Base-by-base conservation (phyloP, 2,888 invertebrate species). In the Lordiphosa fenestrarum region DNA sequence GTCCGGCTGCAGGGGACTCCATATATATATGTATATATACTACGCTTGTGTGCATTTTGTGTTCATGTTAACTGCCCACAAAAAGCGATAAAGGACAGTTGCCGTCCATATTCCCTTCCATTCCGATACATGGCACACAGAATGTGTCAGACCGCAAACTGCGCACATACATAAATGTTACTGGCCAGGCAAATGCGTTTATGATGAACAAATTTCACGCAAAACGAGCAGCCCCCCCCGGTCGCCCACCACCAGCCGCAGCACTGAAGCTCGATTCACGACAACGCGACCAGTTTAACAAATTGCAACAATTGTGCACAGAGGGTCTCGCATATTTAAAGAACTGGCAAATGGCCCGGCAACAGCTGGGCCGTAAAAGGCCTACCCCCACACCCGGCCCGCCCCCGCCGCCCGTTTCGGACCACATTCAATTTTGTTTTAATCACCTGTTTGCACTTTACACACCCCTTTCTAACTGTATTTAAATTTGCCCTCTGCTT, bases 61-160 rank as follows among this genome's bases (percentile, higher is more conserved):
- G 69, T 66, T 54, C 69, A 73, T 73, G 73, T 73, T 70, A 71
- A 84, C 81, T 71, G 75, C 63, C 81, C 78, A 65, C 75, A 84
- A 78, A 75, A 71, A 67, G 64, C 72, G 66, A 77, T 78, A 84
- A 81, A 85, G 70, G 69, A 71, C 84, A 84, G 71, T 73, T 75
- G 83, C 57, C 57, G 52, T 56, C 47, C 54, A 47, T 50, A 57
- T 46, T 46, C 30, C 50, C 23, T 38, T 19, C 23, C 33, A 41
- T 12, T 25, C 9, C 30, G 35, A 41, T 39, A 33, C 15, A 40
- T 37, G 33, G 33, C 38, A 38, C 42, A 23, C 51, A 59, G 54
- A 83, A 83, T 83, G 69, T 80, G 83, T 84, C 66, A 84, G 76
- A 82, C 88, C 88, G 71, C 88, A 88, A 86, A 88, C 83, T 75